Conservation (phyloP, 1,140 invertebrate species). For the Drosophila neocordata region DNA sequence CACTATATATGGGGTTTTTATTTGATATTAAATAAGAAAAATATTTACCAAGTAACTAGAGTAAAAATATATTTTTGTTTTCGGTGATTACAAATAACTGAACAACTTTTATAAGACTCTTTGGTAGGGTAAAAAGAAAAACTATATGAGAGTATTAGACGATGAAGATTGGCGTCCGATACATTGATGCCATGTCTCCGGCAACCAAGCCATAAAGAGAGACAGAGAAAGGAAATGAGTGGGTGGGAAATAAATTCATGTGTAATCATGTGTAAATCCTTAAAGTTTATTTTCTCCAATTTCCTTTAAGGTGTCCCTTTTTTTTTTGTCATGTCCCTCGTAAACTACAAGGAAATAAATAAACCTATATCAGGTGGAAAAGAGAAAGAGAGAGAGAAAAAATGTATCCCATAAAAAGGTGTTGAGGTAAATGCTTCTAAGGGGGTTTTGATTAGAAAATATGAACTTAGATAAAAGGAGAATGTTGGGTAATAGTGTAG, state of each 20-base stretch:
- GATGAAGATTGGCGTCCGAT: background rate
- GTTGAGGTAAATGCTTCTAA: background rate
- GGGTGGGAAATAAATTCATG: slow-evolving; percentile 18
- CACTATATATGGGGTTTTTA: no score
- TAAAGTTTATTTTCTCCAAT: slow-evolving; percentile 26
- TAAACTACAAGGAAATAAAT: slow-evolving; percentile 25
- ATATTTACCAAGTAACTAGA: no score
- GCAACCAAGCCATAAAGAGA: background rate
- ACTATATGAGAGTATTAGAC: slow-evolving; percentile 2
- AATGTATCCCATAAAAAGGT: background rate
- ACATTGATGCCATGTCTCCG: background rate
- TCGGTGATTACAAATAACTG: no score
- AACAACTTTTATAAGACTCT: no score
- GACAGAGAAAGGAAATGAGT: background rate
- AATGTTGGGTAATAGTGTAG: slow-evolving; percentile 8
- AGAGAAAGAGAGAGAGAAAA: background rate
- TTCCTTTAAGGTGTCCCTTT: slow-evolving; percentile 11
- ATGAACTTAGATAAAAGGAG: slow-evolving; percentile 8
- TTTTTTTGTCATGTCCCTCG: slow-evolving; percentile 5
- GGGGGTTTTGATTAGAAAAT: slow-evolving; percentile 24
- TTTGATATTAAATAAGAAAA: no score
- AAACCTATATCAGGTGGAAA: slow-evolving; percentile 19
- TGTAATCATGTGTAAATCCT: slow-evolving; percentile 34
- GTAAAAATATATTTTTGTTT: no score
- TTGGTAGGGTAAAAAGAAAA: background rate